Percentiles rank a stretch among this genome's conserved stretches.
phyloP scores from a whole-genome alignment of 30 jellyfish, hydroid and myxozoan species.

The Sanderia malayensis region DNA sequence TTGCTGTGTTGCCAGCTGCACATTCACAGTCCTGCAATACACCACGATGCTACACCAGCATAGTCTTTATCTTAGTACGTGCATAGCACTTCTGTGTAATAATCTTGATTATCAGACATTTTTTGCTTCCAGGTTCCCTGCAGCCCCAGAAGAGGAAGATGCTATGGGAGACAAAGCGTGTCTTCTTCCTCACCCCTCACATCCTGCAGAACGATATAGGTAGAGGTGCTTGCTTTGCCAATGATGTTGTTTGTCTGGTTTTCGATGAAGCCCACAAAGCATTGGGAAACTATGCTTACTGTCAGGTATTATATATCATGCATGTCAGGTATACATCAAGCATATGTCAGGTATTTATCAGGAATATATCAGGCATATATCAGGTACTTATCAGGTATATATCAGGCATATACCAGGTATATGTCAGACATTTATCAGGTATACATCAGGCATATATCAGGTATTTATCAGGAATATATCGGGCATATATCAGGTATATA shows the following conservation, averaged over 20 bases:
- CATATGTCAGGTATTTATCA: no score
- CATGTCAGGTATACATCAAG: no score
- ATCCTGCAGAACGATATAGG: conserved; percentile 87
- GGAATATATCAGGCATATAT: no score
- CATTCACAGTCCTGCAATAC: no score
- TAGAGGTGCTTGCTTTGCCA: conserved; percentile 77
- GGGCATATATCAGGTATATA: no score
- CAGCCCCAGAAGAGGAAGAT: conserved; percentile 75
- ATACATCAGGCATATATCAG: no score
- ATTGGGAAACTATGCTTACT: conserved; percentile 86
- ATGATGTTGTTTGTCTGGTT: conserved; percentile 82
- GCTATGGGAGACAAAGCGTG: conserved; percentile 80
- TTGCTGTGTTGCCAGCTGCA: no score
- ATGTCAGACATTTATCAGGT: no score
- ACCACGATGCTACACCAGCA: no score
- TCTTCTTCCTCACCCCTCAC: conserved; percentile 95
- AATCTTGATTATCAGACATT: neutral
- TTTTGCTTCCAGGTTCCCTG: conserved; percentile 58
- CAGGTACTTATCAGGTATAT: no score
- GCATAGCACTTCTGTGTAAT: neutral
- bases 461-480: no score
- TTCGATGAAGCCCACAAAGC: conserved; percentile 99
- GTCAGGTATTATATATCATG: conserved; percentile 78
- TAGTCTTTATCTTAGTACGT: neutral
- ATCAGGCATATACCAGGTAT: no score